phyloP scores from a whole-genome alignment of 1,140 invertebrate species.

The Zaprionus vittiger region DNA sequence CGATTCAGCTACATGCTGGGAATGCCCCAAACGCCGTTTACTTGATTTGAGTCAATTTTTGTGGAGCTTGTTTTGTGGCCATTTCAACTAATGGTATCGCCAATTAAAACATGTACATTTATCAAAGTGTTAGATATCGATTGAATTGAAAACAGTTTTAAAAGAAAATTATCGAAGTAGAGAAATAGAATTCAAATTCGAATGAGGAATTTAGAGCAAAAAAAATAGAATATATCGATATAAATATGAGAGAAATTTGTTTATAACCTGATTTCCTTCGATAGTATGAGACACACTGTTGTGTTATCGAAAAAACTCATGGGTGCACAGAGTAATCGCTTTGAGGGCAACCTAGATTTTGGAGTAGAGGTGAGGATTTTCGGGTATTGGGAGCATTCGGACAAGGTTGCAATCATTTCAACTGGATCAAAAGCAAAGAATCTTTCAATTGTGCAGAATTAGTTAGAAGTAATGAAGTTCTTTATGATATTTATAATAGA shows the following conservation, averaged over 20 bases:
- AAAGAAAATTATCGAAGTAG: background rate
- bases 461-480: background rate
- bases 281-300: background rate
- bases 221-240: background rate
- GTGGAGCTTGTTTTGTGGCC: background rate
- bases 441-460: background rate
- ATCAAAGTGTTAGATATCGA: background rate
- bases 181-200: background rate
- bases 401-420: background rate
- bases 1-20: slow-evolving; percentile 15
- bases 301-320: background rate
- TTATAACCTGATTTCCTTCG: background rate
- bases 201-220: background rate
- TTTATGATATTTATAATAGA: slow-evolving; percentile 9
- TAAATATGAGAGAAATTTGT: background rate
- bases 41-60: slow-evolving; percentile 45
- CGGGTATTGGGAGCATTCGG: background rate
- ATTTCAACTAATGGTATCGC: background rate
- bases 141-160: background rate
- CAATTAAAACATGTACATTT: background rate
- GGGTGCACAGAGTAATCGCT: slow-evolving; percentile 2
- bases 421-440: background rate
- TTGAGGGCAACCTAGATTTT: background rate
- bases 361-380: background rate
- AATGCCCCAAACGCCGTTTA: slow-evolving; percentile 42